phyloP scores from a whole-genome alignment of 2,888 invertebrate genomes.

The Pedicia rivosa region DNA sequence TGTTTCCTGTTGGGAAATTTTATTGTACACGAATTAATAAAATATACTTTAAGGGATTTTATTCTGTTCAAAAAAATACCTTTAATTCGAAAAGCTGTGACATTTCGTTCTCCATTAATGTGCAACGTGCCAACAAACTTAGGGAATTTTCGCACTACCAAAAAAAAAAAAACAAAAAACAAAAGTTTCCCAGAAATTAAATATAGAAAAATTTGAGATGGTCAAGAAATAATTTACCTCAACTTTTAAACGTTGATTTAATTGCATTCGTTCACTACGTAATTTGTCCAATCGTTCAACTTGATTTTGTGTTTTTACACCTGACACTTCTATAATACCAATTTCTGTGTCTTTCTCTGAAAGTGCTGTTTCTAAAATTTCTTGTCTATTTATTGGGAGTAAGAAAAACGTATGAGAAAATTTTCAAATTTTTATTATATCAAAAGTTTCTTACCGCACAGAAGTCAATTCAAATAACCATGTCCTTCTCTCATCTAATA shows the following conservation, averaged over 20 bases:
- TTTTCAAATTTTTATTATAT: conserved; percentile 3
- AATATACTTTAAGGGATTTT: no score
- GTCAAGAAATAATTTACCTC: conserved; percentile 49
- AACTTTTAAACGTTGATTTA: conserved; percentile 52
- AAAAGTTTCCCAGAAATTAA: not conserved
- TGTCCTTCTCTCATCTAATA: conserved; percentile 7
- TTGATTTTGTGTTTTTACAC: conserved; percentile 45
- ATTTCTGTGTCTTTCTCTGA: conserved; percentile 81
- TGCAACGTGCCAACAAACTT: not conserved
- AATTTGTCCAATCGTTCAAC: conserved; percentile 50
- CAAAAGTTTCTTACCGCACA: conserved; percentile 5
- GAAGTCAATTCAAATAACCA: conserved; percentile 7
- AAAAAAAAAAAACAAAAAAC: not conserved
- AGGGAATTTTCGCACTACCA: conserved; percentile 4
- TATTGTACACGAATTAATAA: no score
- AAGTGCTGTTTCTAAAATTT: conserved; percentile 66
- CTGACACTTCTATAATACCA: conserved; percentile 62
- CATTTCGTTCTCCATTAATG: not conserved
- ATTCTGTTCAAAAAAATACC: no score
- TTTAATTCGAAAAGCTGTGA: not conserved
- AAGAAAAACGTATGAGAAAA: conserved; percentile 6
- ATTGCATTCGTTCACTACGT: conserved; percentile 48
- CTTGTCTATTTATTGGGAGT: conserved; percentile 50
- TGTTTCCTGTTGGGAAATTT: no score
- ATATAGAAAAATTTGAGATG: not conserved